Percentiles rank a stretch among this genome's conserved stretches.
These are phyloP conservation scores for Oxyscelio sp. DNA, from an alignment of 2,888 invertebrate genomes.

Conservation along the genomic window DNA sequence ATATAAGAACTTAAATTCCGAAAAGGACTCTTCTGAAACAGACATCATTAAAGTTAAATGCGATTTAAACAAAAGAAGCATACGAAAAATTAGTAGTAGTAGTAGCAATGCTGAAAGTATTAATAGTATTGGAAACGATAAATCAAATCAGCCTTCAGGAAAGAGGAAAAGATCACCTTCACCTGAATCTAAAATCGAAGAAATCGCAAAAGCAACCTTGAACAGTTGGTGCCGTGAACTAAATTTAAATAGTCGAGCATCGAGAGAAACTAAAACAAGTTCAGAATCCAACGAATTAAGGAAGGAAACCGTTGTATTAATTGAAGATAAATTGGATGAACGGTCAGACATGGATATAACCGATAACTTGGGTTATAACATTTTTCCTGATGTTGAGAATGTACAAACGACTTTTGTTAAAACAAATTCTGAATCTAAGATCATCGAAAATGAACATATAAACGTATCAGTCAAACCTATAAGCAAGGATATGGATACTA, in stretches of 20 bases:
- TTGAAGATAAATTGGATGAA: neutral
- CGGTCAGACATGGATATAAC: constrained; percentile 28
- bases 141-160: neutral
- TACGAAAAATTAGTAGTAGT: constrained; percentile 1
- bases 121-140: constrained; percentile 1
- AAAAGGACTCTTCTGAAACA: no score
- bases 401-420: neutral
- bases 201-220: constrained; percentile 42
- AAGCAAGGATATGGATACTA: neutral
- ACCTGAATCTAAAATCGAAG: constrained; percentile 21
- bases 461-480: neutral
- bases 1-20: no score
- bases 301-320: neutral
- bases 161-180: constrained; percentile 9
- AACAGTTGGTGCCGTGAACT: constrained; percentile 50
- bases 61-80: neutral
- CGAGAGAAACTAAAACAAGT: neutral
- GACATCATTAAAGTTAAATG: neutral
- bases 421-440: neutral
- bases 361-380: constrained; percentile 48
- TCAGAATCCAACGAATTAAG: neutral
- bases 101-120: constrained; percentile 1
- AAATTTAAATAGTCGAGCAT: neutral
- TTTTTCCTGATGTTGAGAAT: neutral
- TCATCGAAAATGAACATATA: neutral